Base-by-base conservation (phyloP, 2,113 vertebrate species). In the Etia nguti region DNA sequence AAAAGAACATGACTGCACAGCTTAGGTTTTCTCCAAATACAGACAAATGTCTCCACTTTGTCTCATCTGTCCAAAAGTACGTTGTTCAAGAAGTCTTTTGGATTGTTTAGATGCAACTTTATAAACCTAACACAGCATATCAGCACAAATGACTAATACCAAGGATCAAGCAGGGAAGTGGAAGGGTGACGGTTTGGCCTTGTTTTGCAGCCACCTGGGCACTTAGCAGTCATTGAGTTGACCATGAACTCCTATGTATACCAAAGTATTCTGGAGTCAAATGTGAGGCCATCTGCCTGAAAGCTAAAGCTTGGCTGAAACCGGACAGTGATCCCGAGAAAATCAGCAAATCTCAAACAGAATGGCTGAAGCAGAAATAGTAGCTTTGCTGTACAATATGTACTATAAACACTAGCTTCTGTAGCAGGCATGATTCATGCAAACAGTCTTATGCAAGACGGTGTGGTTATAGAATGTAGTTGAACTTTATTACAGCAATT, bases 361-460 rank as follows among this genome's bases (percentile, higher is more conserved):
- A 36, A n/a, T 3, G 6, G 20, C 60, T 38, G 60, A 43, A n/a
- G n/a, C 38, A 43, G 50, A 29, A 36, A 4, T n/a, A 4, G 8
- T 50, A 13, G 29, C 16, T 13, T 73, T 59, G 50, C 80, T 52
- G 24, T 29, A 38, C 26, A 48, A 26, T 83, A 46, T 38, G 3
- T 70, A 56, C 60, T 38, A 36, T 70, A 29, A 57, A 41, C 82
- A 60, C 13, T 3, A 4, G 50, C 43, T 48, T 22, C 31, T 29
- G 16, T 60, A 54, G 31, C 11, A 59, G 41, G 2, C 10, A 16
- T 60, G 13, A 38, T 77, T 87, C 48, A 81, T 90, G 48, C 24
- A 86, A 62, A 80, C 26, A 22, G 4, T 65, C 48, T 92, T 92
- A 87, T 82, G 73, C 90, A 94, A 92, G 81, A 55, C 2, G 4